Percentiles rank a stretch among this genome's conserved stretches.
phyloP scores from a whole-genome alignment of 2,797 vertebrate species.

The Ammospiza maritima region DNA sequence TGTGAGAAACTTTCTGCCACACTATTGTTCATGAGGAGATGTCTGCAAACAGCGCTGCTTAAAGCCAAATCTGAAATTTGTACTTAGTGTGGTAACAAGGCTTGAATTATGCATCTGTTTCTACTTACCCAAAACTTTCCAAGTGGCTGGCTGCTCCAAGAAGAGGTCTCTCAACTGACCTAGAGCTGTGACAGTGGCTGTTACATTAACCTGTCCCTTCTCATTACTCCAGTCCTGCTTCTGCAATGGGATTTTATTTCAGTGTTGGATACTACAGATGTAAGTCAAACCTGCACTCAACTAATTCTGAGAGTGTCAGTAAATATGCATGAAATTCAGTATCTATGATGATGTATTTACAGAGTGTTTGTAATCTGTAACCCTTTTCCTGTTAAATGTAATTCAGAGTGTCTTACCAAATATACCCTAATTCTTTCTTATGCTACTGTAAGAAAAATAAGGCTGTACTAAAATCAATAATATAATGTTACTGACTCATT shows the following conservation, averaged over 20 bases:
- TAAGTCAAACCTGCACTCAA: background rate
- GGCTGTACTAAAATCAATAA: conserved; percentile 13
- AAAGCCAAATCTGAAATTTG: background rate
- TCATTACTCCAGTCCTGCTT: background rate
- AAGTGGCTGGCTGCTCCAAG: background rate
- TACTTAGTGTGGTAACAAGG: background rate
- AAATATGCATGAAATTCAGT: background rate
- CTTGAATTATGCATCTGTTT: background rate
- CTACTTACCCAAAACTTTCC: background rate
- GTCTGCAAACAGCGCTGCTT: background rate
- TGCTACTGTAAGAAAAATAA: background rate
- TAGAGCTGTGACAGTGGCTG: background rate
- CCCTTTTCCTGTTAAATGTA: background rate
- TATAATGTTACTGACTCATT: conserved; percentile 25
- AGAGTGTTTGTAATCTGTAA: background rate
- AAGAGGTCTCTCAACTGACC: background rate
- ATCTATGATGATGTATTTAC: background rate
- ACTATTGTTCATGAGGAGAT: background rate
- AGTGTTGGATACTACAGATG: background rate
- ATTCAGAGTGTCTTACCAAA: background rate
- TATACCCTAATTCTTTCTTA: conserved; percentile 10
- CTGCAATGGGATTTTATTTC: background rate
- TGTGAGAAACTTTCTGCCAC: background rate
- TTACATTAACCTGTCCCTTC: background rate
- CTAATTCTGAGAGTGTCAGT: background rate